Evolutionary conservation across 2,888 invertebrate genomes (phyloP).

Genomic region (Luperina nickerlii): DNA sequence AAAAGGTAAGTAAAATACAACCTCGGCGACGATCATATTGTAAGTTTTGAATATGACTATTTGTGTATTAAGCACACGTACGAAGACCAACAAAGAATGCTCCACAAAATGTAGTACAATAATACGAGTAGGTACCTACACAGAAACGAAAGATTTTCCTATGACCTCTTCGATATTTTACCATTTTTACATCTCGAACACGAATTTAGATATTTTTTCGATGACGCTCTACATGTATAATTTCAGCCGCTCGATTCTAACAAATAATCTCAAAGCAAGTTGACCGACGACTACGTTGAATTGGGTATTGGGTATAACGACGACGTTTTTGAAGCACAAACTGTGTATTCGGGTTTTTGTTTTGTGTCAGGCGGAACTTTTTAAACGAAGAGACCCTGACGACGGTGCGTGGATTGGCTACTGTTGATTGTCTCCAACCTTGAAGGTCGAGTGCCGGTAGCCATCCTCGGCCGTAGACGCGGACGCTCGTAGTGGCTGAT

Average conservation of each 20-base stretch:
- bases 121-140: neutral
- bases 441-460: slow-evolving; percentile 77
- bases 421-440: slow-evolving; percentile 67
- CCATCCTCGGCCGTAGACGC: slow-evolving; percentile 79
- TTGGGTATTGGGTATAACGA: slow-evolving; percentile 2
- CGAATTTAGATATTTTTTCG: slow-evolving; percentile 32
- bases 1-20: slow-evolving; percentile 1
- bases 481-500: slow-evolving; percentile 75
- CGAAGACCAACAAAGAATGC: slow-evolving; percentile 9
- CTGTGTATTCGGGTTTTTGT: slow-evolving; percentile 27
- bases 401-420: slow-evolving; percentile 29
- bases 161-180: slow-evolving; percentile 38
- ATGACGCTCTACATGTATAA: neutral
- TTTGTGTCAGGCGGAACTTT: slow-evolving; percentile 18
- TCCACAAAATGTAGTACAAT: neutral
- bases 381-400: slow-evolving; percentile 24
- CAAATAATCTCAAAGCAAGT: neutral
- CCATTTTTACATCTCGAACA: slow-evolving; percentile 28
- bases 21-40: neutral
- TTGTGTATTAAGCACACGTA: neutral
- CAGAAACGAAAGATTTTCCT: slow-evolving; percentile 23
- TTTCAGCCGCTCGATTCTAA: slow-evolving; percentile 10
- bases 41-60: neutral
- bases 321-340: slow-evolving; percentile 42
- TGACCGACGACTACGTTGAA: neutral